A percentile compares a stretch with the other conserved stretches of the same genome.
Conservation (phyloP, 2,797 vertebrate species). For the Schizothorax lantsangensis region DNA sequence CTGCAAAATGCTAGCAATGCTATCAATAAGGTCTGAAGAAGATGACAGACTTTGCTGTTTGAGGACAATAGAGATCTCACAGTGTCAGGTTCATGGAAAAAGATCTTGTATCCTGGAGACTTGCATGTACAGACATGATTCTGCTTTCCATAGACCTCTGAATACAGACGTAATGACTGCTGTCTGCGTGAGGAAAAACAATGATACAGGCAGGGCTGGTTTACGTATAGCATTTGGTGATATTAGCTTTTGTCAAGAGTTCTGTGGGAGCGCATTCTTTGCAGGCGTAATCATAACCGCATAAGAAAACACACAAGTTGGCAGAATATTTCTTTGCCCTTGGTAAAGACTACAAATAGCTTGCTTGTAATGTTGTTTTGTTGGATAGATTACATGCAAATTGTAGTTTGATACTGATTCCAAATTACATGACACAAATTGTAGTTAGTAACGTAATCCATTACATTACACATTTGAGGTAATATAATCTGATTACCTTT, state of each 20-base stretch:
- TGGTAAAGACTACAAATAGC: neutral
- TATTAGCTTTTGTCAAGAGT: neutral
- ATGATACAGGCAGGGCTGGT: neutral
- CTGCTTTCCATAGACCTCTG: neutral
- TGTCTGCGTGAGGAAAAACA: neutral
- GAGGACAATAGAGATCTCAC: neutral
- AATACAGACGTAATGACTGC: neutral
- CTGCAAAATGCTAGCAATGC: neutral
- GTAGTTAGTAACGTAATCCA: neutral
- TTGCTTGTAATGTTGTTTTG: neutral
- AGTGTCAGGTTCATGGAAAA: neutral
- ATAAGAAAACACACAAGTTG: neutral
- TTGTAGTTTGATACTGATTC: neutral
- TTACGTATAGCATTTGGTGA: neutral
- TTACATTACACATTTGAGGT: neutral
- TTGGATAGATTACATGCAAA: neutral
- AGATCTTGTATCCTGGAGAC: conserved; percentile 1
- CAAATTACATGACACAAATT: neutral
- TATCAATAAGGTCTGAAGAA: neutral
- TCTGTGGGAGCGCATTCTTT: neutral
- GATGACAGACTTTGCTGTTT: neutral
- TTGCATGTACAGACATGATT: neutral
- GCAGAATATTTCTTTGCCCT: neutral
- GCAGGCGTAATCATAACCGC: neutral
- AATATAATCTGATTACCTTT: neutral